A percentile compares a stretch with the other conserved stretches of the same genome.
Evolutionary conservation across 2,113 vertebrate genomes (phyloP).

Genomic region (Petaurus breviceps): DNA sequence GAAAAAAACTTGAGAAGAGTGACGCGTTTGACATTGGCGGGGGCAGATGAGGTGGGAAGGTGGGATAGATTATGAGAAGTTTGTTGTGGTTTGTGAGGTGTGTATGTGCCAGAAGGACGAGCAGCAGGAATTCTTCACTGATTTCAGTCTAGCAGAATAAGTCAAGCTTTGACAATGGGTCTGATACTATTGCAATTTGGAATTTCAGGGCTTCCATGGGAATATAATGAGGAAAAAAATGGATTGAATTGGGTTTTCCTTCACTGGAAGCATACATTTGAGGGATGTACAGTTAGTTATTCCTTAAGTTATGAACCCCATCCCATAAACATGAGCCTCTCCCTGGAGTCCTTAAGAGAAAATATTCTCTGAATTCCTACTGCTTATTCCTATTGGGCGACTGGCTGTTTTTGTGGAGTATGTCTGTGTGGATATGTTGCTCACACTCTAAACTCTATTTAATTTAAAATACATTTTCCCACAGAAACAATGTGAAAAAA

Average conservation of each 20-base stretch:
- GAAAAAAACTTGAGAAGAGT: neutral
- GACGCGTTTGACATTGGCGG: neutral
- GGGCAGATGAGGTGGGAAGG: neutral
- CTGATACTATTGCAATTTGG: neutral
- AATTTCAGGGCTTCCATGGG: neutral
- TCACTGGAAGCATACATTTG: neutral
- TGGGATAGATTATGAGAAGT: neutral
- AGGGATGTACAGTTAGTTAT: neutral
- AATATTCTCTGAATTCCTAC: neutral
- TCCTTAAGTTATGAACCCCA: slow-evolving; percentile 15
- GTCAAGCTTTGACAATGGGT: neutral
- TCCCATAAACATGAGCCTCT: neutral
- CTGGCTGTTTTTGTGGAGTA: neutral
- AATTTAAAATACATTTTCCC: slow-evolving; percentile 50
- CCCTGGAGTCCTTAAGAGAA: neutral
- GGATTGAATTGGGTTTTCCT: neutral
- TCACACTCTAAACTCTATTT: slow-evolving; percentile 16
- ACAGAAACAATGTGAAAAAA: slow-evolving; percentile 25
- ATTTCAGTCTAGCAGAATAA: neutral
- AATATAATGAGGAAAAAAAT: neutral
- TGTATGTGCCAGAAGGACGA: neutral
- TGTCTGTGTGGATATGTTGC: neutral
- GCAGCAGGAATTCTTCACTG: neutral
- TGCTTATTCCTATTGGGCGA: neutral
- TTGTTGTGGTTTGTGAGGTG: neutral